Evolutionary conservation across 2,797 vertebrate genomes (phyloP), one percentile per base, ranked within the genome.

Genomic region (Molossus alvarezi): DNA sequence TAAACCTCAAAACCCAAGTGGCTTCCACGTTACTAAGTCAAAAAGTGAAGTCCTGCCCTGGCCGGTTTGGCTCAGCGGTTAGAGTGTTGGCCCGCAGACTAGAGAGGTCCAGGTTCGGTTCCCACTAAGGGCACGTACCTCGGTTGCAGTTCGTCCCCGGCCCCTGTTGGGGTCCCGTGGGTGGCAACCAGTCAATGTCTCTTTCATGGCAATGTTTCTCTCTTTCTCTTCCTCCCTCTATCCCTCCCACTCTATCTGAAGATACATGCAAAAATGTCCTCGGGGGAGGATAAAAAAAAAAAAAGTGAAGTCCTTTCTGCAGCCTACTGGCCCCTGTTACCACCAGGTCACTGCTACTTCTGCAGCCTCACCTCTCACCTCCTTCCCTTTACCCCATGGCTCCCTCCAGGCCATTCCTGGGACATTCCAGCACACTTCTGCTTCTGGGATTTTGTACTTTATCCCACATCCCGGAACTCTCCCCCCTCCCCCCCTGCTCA

Each of bases 401-500:
- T 45, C 23, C 20, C 14, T 6, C 37, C 69, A 25, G 53, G 37
- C 81, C 9, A 9, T 11, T 41, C 71, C 75, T 27, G 57, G 75
- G 41, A 37, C 12, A 15, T 8, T 3, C 4, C 37, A 51, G 2
- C 11, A 4, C 27, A 9, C 14, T 55, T 37, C 69, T 3, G 13
- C 37, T n/a, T 71, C 25, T 1, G 27, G 48, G 12, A 27, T 69
- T 72, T 25, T 17, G 6, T 11, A 21, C 25, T 37, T 25, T 6
- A 27, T 86, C 58, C 60, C 25, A 58, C 27, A 1, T 45, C 9
- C 72, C 76, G 76, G 60, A 41, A 86, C 21, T 21, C 37, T 37
- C 51, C 33, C n/a, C 14, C 6, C 20, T 11, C 0, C 20, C 9
- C n/a, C 1, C 25, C n/a, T 1, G 1, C 64, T 76, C 55, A 13